phyloP scores from a whole-genome alignment of 2,113 vertebrate genomes.

The Podarcis muralis region DNA sequence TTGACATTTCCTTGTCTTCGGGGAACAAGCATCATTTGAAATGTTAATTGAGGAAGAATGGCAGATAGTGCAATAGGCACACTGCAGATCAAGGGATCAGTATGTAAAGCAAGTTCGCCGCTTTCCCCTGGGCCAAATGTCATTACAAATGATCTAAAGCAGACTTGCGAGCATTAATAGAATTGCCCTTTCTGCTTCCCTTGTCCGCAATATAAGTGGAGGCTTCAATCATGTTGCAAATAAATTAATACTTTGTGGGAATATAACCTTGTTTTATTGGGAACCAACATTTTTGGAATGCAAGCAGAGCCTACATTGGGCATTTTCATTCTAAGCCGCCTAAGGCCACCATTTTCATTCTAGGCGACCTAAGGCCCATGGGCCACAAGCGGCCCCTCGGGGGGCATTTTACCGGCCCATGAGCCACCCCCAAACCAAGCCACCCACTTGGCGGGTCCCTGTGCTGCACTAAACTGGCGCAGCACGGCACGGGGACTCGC shows the following conservation, averaged over 20 bases:
- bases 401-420: too few species aligned
- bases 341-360: background rate
- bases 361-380: too few species aligned
- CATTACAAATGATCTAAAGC: background rate
- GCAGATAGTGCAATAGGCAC: background rate
- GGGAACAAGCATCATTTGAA: constrained; percentile 4
- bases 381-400: too few species aligned
- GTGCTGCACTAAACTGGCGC: too few species aligned
- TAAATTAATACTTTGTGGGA: background rate
- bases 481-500: too few species aligned
- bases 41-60: constrained; percentile 12
- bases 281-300: background rate
- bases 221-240: background rate
- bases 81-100: background rate
- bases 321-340: background rate
- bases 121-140: constrained; percentile 19
- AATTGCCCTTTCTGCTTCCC: background rate
- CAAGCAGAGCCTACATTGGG: background rate
- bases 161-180: background rate
- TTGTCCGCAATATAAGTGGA: background rate
- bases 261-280: background rate
- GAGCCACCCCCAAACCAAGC: too few species aligned
- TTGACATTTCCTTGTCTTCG: constrained; percentile 13
- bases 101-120: background rate
- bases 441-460: too few species aligned